Conservation (phyloP, 2,888 invertebrate species). For the Drosophila phalerata region DNA sequence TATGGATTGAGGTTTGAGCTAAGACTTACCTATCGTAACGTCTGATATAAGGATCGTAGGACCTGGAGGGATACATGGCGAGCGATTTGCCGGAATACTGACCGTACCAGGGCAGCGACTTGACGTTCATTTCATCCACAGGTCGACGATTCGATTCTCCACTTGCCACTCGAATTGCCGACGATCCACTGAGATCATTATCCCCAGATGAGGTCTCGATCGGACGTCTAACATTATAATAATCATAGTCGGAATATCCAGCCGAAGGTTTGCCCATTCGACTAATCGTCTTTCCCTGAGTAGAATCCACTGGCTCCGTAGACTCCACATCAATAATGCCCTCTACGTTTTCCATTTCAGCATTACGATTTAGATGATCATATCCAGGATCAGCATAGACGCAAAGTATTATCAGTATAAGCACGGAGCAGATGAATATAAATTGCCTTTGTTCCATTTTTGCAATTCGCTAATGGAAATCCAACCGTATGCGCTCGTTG, state of each 20-base stretch:
- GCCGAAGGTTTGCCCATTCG: conserved; percentile 65
- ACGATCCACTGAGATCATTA: conserved; percentile 53
- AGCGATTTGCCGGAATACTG: conserved; percentile 49
- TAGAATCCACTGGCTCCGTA: conserved; percentile 50
- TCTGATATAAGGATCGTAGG: conserved; percentile 84
- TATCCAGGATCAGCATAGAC: conserved; percentile 43
- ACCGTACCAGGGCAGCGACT: conserved; percentile 68
- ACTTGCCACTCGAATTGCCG: conserved; percentile 38
- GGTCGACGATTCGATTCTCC: conserved; percentile 35
- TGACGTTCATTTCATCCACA: conserved; percentile 34
- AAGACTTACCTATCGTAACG: conserved; percentile 84
- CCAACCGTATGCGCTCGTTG: conserved; percentile 44
- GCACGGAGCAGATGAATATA: conserved; percentile 14
- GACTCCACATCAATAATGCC: conserved; percentile 64
- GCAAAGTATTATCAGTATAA: conserved; percentile 15
- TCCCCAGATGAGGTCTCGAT: conserved; percentile 80
- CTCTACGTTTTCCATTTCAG: conserved; percentile 50
- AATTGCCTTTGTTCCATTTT: conserved; percentile 32
- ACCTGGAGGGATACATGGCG: conserved; percentile 83
- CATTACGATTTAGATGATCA: conserved; percentile 35
- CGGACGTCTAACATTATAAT: conserved; percentile 81
- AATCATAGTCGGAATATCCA: conserved; percentile 87
- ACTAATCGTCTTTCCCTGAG: conserved; percentile 58
- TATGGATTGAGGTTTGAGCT: neutral
- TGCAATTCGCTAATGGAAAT: conserved; percentile 3